Conservation (phyloP, 2,113 vertebrate genomes). For the Corynorhinus townsendii region DNA sequence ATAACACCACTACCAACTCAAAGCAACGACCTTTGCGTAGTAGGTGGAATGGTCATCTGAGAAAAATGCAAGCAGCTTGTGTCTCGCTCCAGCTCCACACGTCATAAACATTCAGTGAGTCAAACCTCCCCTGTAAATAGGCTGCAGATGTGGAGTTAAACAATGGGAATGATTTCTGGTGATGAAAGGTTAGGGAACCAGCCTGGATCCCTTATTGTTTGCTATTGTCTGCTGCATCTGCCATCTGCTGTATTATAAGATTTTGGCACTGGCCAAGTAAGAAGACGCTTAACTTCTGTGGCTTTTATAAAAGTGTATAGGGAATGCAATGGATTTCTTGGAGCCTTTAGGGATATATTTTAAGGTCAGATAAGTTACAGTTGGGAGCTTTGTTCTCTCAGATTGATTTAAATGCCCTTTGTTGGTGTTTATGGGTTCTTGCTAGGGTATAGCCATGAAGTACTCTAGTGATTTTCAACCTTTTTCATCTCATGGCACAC, state of each 20-base stretch:
- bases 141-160: constrained; percentile 54
- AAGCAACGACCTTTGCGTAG: background rate
- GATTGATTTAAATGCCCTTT: constrained; percentile 68
- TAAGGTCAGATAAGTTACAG: constrained; percentile 57
- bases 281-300: constrained; percentile 65
- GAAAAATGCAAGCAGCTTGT: constrained; percentile 52
- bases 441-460: constrained; percentile 49
- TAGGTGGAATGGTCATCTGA: constrained; percentile 29
- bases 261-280: constrained; percentile 32
- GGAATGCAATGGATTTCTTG: constrained; percentile 19
- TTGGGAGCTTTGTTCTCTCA: constrained; percentile 40
- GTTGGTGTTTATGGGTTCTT: constrained; percentile 67
- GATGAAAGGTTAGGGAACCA: constrained; percentile 63
- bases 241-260: constrained; percentile 30
- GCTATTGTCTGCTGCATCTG: constrained; percentile 35
- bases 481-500: background rate
- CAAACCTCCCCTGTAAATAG: constrained; percentile 53
- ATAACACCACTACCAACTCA: background rate
- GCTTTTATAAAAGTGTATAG: constrained; percentile 56
- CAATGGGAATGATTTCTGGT: constrained; percentile 60
- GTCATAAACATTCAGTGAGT: constrained; percentile 65
- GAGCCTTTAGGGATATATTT: constrained; percentile 26
- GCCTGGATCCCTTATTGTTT: background rate
- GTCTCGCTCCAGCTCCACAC: constrained; percentile 47
- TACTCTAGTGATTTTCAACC: background rate